Percentiles rank a stretch among this genome's conserved stretches.
Conservation (phyloP, 2,113 vertebrate species). For the Elaphurus davidianus region DNA sequence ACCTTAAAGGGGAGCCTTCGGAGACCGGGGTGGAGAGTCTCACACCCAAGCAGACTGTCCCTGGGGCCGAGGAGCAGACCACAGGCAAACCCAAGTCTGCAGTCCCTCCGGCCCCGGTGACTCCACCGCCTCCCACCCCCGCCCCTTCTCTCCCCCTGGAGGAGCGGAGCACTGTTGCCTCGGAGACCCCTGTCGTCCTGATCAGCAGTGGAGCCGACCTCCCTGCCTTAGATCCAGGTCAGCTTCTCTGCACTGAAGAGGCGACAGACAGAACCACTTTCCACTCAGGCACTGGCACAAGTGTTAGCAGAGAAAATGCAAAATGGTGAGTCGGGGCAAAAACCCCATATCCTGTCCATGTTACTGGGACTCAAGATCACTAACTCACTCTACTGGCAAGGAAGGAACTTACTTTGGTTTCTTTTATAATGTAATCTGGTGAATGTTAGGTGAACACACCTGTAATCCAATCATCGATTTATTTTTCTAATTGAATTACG, state of each 20-base stretch:
- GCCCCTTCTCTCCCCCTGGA: conserved; percentile 55
- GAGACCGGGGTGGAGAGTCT: conserved; percentile 66
- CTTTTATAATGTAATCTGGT: background rate
- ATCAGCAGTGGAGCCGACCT: conserved; percentile 19
- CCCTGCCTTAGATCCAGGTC: conserved; percentile 66
- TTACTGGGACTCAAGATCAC: background rate
- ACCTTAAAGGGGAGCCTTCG: conserved; percentile 48
- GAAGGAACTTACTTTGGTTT: background rate
- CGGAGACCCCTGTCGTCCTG: conserved; percentile 45
- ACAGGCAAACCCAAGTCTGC: conserved; percentile 48
- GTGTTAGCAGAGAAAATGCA: conserved; percentile 62
- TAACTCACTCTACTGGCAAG: background rate
- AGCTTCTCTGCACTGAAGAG: conserved; percentile 65
- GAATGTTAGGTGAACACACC: background rate
- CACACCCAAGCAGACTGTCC: conserved; percentile 63
- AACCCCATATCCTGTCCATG: background rate
- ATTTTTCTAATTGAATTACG: background rate
- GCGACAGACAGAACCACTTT: conserved; percentile 30
- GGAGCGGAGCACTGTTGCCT: conserved; percentile 15
- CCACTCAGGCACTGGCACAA: background rate
- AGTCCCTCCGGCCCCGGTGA: conserved; percentile 55
- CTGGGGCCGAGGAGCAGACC: conserved; percentile 51
- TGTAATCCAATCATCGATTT: background rate
- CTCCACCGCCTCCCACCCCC: conserved; percentile 43
- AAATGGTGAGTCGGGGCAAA: conserved; percentile 74